Conservation (phyloP, 2,113 vertebrate species). For the Vicugna pacos region DNA sequence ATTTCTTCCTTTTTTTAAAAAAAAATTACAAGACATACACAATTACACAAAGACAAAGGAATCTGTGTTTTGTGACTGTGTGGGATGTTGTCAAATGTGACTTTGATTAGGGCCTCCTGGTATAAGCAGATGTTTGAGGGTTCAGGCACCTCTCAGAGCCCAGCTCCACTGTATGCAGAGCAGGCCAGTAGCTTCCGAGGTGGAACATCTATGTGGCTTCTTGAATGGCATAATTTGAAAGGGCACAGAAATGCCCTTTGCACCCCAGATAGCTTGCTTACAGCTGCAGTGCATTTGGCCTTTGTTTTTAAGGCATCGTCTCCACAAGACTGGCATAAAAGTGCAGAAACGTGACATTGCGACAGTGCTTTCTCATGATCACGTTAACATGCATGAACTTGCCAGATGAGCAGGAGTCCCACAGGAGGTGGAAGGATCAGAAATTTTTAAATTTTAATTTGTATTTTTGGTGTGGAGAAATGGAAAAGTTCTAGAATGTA, state of each 20-base stretch:
- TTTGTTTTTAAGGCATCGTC: background rate
- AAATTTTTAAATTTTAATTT: background rate
- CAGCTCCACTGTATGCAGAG: background rate
- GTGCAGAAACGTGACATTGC: background rate
- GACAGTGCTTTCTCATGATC: conserved; percentile 9
- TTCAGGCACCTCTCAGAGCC: background rate
- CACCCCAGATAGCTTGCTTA: background rate
- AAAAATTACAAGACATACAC: background rate
- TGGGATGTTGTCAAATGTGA: background rate
- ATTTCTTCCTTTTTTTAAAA: background rate
- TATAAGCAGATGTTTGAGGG: background rate
- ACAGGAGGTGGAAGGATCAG: background rate
- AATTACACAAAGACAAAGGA: background rate
- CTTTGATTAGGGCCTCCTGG: conserved; percentile 1
- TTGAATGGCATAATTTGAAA: background rate
- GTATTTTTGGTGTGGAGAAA: background rate
- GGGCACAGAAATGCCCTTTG: background rate
- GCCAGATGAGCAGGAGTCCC: background rate
- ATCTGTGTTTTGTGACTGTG: background rate
- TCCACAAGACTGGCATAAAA: background rate
- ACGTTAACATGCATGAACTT: background rate
- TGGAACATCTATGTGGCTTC: background rate
- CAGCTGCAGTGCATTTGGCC: background rate
- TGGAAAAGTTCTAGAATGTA: background rate
- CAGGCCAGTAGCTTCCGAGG: background rate